Evolutionary conservation across 2,888 invertebrate species (phyloP), one percentile per base, ranked within the genome.

Genomic region (Orthonevra nobilis): DNA sequence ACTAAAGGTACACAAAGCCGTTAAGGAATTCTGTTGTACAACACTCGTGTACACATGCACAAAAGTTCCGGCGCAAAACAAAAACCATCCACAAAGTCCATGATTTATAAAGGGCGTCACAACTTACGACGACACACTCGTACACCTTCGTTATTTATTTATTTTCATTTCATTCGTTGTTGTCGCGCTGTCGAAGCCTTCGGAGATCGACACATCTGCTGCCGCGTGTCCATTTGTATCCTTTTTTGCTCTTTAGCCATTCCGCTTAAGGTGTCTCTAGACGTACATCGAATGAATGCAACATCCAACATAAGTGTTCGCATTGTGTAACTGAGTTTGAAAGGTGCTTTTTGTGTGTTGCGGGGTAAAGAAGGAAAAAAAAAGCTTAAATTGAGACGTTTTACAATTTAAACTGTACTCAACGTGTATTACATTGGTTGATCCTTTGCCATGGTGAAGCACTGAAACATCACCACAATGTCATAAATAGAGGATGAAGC

Each of bases 71-170:
- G 42, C 63, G 52, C 20, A 60, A 40, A 46, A 58, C 12, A 72
- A 60, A n/a, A 72, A 58, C 64, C 77, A 20, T 58, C n/a, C n/a
- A 50, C 15, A 79, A 79, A 68, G 61, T 73, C 66, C 61, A 73
- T 66, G 73, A 79, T 79, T 79, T 79, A 79, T 79, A 61, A 42
- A 66, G 66, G 68, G 48, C 54, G 32, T 73, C 72, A 61, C 66
- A 79, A 73, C 73, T 73, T 79, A 79, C 68, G 79, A 40, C n/a
- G n/a, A n/a, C n/a, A n/a, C n/a, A n/a, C n/a, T n/a, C n/a, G n/a
- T 61, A 50, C 60, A 60, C 77, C 77, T 54, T 66, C 64, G 77
- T 79, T 79, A 79, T 73, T 79, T 79, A 79, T 79, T 73, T 79
- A 73, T 79, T 79, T 79, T 73, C 79, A 61, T 79, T 10, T 61